Evolutionary conservation across 2,888 invertebrate species (phyloP).

Genomic region (Napeogenes sylphis): DNA sequence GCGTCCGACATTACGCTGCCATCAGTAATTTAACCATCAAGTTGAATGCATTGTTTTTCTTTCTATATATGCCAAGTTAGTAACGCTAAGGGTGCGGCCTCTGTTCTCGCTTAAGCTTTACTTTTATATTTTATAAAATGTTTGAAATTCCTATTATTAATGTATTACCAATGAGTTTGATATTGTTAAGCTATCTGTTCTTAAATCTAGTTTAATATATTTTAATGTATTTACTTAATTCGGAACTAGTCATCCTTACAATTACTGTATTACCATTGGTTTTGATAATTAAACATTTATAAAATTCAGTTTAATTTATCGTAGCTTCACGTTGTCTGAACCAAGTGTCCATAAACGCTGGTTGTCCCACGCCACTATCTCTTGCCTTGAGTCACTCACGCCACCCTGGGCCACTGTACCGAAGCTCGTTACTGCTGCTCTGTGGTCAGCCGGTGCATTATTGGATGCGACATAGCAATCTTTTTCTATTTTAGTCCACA

Average conservation of each 20-base stretch:
- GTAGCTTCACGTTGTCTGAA: too few relatives aligned
- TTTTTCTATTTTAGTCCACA: conserved; percentile 61
- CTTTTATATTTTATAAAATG: neutral
- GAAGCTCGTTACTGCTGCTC: conserved; percentile 27
- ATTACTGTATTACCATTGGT: too few relatives aligned
- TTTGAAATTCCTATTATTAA: neutral
- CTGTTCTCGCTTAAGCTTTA: conserved; percentile 1
- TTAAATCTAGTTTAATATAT: too few relatives aligned
- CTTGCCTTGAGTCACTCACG: conserved; percentile 5
- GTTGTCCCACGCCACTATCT: neutral
- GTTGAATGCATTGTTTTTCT: conserved; percentile 3
- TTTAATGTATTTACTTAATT: too few relatives aligned
- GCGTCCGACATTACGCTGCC: conserved; percentile 7
- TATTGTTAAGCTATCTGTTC: neutral
- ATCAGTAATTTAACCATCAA: conserved; percentile 1
- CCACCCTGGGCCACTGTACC: neutral
- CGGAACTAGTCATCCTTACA: too few relatives aligned
- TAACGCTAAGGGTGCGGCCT: conserved; percentile 3
- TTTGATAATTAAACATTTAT: too few relatives aligned
- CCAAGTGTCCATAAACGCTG: too few relatives aligned
- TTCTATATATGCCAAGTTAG: conserved; percentile 7
- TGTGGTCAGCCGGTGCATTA: conserved; percentile 54
- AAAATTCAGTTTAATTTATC: too few relatives aligned
- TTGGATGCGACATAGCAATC: conserved; percentile 60
- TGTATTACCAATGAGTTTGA: neutral